phyloP scores from a whole-genome alignment of 1,140 invertebrate genomes.

The Trachymyrmex septentrionalis region DNA sequence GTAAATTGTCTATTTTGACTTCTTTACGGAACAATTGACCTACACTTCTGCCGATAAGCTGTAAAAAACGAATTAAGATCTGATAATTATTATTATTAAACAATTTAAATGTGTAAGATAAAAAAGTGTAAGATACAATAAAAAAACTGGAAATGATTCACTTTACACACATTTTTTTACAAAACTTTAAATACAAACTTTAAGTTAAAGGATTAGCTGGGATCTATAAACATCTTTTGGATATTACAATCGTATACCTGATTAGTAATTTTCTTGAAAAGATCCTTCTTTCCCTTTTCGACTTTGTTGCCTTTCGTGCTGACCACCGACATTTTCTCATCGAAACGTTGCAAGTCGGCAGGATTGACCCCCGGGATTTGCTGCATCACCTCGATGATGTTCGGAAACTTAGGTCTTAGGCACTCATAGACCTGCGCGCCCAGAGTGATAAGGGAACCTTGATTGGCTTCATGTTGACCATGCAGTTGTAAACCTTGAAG shows the following conservation, averaged over 20 bases:
- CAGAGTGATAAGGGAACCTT: conserved; percentile 90
- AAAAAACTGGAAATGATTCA: neutral
- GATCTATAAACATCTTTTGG: neutral
- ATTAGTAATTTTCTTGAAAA: conserved; percentile 95
- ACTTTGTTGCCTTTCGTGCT: conserved; percentile 92
- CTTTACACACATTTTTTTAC: conserved; percentile 5
- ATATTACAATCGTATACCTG: conserved; percentile 87
- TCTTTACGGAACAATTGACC: conserved; percentile 95
- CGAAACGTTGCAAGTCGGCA: conserved; percentile 92
- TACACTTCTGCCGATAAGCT: conserved; percentile 93
- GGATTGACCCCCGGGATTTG: conserved; percentile 92
- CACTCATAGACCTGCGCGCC: conserved; percentile 94
- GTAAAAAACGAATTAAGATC: conserved; percentile 66
- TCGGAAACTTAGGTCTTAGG: conserved; percentile 91
- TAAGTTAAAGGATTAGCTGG: neutral
- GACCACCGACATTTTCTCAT: conserved; percentile 92
- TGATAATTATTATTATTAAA: conserved; percentile 5
- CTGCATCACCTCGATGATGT: conserved; percentile 90
- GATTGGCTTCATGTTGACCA: conserved; percentile 95
- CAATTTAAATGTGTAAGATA: neutral
- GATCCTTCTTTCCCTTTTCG: conserved; percentile 95
- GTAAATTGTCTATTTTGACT: conserved; percentile 93
- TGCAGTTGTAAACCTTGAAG: conserved; percentile 92
- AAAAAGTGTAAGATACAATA: neutral
- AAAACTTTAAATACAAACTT: neutral